A percentile compares a stretch with the other conserved stretches of the same genome.
These are phyloP conservation scores for Delphinus delphis DNA, from an alignment of 2,113 vertebrate species.

Conservation along the genomic window DNA sequence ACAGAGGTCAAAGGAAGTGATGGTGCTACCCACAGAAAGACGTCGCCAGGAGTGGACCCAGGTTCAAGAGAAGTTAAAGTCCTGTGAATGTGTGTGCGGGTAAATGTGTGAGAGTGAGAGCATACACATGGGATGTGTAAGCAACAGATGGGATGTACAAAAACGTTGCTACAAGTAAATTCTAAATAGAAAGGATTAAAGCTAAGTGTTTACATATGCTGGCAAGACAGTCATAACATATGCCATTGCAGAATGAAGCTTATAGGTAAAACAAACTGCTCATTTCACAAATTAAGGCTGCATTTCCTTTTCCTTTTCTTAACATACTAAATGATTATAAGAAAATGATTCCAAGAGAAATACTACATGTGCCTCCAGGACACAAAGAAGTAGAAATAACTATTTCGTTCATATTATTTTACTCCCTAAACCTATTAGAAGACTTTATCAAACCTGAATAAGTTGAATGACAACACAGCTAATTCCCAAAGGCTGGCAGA, in stretches of 20 bases:
- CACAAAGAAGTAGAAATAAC: neutral
- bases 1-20: neutral
- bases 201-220: slow-evolving; percentile 41
- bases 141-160: slow-evolving; percentile 20
- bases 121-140: neutral
- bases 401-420: neutral
- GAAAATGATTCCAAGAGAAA: slow-evolving; percentile 19
- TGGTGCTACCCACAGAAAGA: neutral
- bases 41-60: neutral
- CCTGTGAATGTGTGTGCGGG: neutral
- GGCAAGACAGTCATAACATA: slow-evolving; percentile 47
- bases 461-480: neutral
- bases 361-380: neutral
- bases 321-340: neutral
- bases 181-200: slow-evolving; percentile 29
- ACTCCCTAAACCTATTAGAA: neutral
- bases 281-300: slow-evolving; percentile 22
- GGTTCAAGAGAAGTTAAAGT: slow-evolving; percentile 30
- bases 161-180: neutral
- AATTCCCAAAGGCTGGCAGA: slow-evolving; percentile 1
- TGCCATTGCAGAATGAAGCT: neutral
- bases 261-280: slow-evolving; percentile 40
- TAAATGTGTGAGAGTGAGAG: neutral
- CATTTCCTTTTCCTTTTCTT: neutral
- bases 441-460: neutral